Evolutionary conservation across 2,113 vertebrate genomes (phyloP), one percentile per base, ranked within the genome.

Genomic region (Micronycteris hirsuta): DNA sequence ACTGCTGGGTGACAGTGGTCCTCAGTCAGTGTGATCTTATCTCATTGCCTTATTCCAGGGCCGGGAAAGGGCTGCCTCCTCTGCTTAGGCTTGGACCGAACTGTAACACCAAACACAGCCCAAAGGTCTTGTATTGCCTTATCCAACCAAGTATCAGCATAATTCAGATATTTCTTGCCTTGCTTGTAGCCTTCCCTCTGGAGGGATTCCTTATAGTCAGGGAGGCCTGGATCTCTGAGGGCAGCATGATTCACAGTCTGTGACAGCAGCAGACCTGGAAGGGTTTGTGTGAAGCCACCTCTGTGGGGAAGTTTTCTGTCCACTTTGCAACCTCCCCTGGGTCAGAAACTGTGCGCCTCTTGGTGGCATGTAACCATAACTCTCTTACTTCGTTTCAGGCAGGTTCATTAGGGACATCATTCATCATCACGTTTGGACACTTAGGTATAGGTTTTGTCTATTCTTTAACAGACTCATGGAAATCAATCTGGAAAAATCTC

Each of bases 401-500:
- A 87, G 36, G 13, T 84, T 95, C 88, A 84, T n/a, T 73, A 10
- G 49, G 31, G 49, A 70, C 43, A 80, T n/a, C n/a, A 43, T 83
- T 89, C 89, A 93, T 90, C 45, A 89, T 28, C 68, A 54, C 15
- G 28, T 92, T 86, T 85, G 85, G 76, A 84, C 49, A 81, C 80
- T 84, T 78, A 58, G 31, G 16, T 80, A 2, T 92, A 84, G 70
- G 33, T 84, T 94, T 92, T 97, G 0, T 95, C 91, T 92, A 4
- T 70, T 74, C 31, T 89, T 93, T 93, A 95, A 73, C 61, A 65
- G 52, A 96, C 71, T 87, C 45, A 87, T 70, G 38, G 26, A 84
- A 82, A 65, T 31, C 7, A 92, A 83, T 14, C 80, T 83, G 65
- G n/a, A 10, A 90, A 97, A 94, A 58, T 70, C 43, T 88, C 36